Evolutionary conservation across 1,140 invertebrate species (phyloP), one percentile per base, ranked within the genome.

Genomic region (Centruroides sculpturatus): DNA sequence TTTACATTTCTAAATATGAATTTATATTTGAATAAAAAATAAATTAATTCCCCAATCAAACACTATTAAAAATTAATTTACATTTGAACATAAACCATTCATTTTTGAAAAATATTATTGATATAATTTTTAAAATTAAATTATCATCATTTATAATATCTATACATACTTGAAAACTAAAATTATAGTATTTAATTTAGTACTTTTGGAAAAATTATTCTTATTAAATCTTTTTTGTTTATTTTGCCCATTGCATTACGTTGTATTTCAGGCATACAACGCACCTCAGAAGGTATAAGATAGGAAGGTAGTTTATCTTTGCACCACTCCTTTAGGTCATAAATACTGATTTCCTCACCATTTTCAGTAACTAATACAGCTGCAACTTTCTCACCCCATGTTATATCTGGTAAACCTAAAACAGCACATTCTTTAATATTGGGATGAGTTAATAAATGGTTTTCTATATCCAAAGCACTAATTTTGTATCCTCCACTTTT

Each of bases 401-500:
- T 81, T 11, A 82, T 76, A 73, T 93, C 86, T 10, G 84, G 79
- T 8, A 92, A 68, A 6, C 89, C 88, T 54, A 92, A 68, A 1
- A 91, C 83, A n/a, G 84, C 83, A 47, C 82, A 86, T 69, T 95
- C 90, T 35, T 74, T 71, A 13, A 94, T 82, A 62, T 78, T 73
- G 1, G 84, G 82, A 76, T 92, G 83, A 35, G 81, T 80, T 54
- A 92, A 72, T 11, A 95, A 75, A 8, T 83, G 79, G 5, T 86
- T 85, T 76, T 95, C 91, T 11, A 94, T 82, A 72, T 92, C 85
- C 9, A 92, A 75, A 3, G 87, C 87, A 70, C 85, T 87, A 35
- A 87, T 81, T 76, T 89, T 90, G 72, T 87, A 93, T 0, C 89
- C 91, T 34, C 88, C 87, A 64, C 83, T 85, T 74, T 92, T 94